phyloP scores from a whole-genome alignment of 1,140 invertebrate genomes.

The Mylabris phalerata region DNA sequence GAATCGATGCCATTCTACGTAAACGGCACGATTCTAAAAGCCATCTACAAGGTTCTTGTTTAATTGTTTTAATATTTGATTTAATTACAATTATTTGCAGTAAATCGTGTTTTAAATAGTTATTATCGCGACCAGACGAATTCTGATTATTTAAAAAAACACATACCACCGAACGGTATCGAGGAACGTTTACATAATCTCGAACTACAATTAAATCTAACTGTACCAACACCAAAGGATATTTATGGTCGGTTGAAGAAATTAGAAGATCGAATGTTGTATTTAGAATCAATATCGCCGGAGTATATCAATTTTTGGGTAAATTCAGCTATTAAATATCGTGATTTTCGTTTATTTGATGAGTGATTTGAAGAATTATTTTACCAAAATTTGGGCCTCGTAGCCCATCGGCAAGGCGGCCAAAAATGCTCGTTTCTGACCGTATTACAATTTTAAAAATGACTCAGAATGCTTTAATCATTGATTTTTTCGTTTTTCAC shows the following conservation, averaged over 20 bases:
- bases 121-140: conserved; percentile 41
- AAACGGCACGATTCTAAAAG: conserved; percentile 59
- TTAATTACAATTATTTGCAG: conserved; percentile 40
- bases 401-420: too few relatives aligned
- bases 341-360: too few relatives aligned
- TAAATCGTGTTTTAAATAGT: conserved; percentile 52
- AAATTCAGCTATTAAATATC: conserved; percentile 20
- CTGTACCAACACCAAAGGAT: conserved; percentile 48
- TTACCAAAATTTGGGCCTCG: too few relatives aligned
- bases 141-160: conserved; percentile 35
- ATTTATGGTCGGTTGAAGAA: conserved; percentile 57
- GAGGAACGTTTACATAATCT: conserved; percentile 52
- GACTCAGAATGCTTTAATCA: background rate
- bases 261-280: conserved; percentile 58
- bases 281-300: conserved; percentile 61
- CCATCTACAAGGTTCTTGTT: conserved; percentile 57
- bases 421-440: too few relatives aligned
- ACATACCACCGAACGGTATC: conserved; percentile 40
- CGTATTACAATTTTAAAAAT: too few relatives aligned
- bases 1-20: conserved; percentile 57
- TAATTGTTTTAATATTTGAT: conserved; percentile 13
- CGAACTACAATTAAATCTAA: conserved; percentile 50
- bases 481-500: background rate
- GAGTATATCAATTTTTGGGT: conserved; percentile 63
- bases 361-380: too few relatives aligned